Conservation (phyloP, 1,140 invertebrate genomes). For the Ephestia elutella region DNA sequence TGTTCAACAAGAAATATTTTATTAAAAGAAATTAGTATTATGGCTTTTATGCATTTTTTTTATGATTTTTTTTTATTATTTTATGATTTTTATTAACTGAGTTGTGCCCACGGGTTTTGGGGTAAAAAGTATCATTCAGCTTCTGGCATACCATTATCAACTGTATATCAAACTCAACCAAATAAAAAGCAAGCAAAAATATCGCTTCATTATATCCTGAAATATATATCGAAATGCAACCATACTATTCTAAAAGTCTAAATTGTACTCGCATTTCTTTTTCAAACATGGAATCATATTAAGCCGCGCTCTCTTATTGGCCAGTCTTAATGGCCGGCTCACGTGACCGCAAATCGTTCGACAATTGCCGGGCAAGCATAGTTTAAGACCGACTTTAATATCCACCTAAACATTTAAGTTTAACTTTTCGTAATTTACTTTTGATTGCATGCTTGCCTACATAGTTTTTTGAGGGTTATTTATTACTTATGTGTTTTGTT, state of each 20-base stretch:
- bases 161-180: no score
- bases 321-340: conserved; percentile 52
- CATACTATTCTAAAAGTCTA: conserved; percentile 29
- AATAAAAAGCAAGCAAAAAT: no score
- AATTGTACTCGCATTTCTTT: conserved; percentile 34
- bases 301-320: conserved; percentile 54
- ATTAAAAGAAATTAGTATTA: no score
- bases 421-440: conserved; percentile 13
- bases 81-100: no score
- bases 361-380: conserved; percentile 34
- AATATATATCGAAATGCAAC: background rate
- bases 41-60: no score
- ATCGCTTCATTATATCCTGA: no score
- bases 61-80: no score
- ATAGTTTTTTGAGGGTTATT: background rate
- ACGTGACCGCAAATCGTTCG: conserved; percentile 63
- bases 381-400: conserved; percentile 10
- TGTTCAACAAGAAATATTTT: no score
- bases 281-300: conserved; percentile 56
- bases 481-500: conserved; percentile 4
- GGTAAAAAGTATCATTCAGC: no score
- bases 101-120: no score
- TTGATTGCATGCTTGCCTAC: conserved; percentile 8
- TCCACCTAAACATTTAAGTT: conserved; percentile 8
- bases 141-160: no score